Base-by-base conservation (phyloP, 2,888 invertebrate species). In the Melanotus villosus region DNA sequence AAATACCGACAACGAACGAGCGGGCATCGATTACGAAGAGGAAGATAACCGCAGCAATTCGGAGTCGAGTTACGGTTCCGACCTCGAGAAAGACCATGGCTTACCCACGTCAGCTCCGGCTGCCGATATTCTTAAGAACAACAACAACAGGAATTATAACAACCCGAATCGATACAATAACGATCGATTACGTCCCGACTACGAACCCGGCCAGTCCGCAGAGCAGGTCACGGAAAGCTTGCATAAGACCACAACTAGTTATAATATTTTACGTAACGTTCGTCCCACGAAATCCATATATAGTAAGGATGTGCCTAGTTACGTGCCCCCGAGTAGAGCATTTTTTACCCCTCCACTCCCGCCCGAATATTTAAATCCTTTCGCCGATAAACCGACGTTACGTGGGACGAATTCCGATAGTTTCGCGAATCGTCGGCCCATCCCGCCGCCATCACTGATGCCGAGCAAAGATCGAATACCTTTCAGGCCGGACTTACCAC, bases 321-420 rank as follows among this genome's bases (percentile, higher is more conserved):
- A 95, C 84, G 93, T 94, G 21, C 94, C 94, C 58, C 94, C 95
- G 18, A 92, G 92, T 30, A 86, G 94, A 66, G 88, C 91, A 10
- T 86, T 88, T 18, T 92, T 93, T 83, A 91, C 93, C 83, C 95
- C 95, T 0, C 95, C 95, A 0, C 83, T 95, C 73, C 95, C 94
- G 10, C 93, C 93, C 6, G 94, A 94, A 84, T 93, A 93, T 81
- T 89, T 91, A 71, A 93, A 94, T 85, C 94, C 95, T 0, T 95
- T 95, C 81, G 94, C 94, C n/a, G 94, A 95, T 82, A 95, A 94
- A 84, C 95, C 95, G 58, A 95, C 95, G 50, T 86, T 95, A 68
- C 88, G 95, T 78, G 83, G 84, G 14, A 89, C 90, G 43, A 90
- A 89, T 82, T 88, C 89, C 54, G 90, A 90, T 75, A 88, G 87